These are phyloP conservation scores for Hydropsyche tenuis DNA, from an alignment of 1,140 invertebrate species.

Conservation along the genomic window DNA sequence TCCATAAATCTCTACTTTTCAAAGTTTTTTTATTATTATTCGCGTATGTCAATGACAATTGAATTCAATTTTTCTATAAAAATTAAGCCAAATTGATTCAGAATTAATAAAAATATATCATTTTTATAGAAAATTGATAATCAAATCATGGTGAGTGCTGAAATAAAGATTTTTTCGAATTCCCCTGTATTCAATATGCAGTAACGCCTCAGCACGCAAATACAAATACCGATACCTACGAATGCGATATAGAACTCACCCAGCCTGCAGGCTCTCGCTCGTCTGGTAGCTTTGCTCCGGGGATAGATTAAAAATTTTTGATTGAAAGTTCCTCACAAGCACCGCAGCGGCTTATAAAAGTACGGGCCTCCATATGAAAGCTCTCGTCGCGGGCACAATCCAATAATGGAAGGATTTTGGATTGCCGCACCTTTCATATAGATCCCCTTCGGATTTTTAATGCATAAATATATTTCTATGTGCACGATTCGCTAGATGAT, in stretches of 20 bases:
- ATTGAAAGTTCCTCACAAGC: conserved; percentile 33
- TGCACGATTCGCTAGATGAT: neutral
- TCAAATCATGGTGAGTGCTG: too few relatives aligned
- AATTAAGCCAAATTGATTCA: too few relatives aligned
- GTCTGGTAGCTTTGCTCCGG: conserved; percentile 19
- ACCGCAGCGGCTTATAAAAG: conserved; percentile 23
- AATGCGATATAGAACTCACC: neutral
- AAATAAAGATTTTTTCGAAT: too few relatives aligned
- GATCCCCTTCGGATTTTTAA: conserved; percentile 1
- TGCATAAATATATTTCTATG: neutral
- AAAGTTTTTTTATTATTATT: too few relatives aligned
- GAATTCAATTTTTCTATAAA: too few relatives aligned
- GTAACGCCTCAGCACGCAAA: neutral
- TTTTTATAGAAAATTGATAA: too few relatives aligned
- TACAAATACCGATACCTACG: neutral
- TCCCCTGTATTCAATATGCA: neutral
- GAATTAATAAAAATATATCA: too few relatives aligned
- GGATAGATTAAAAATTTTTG: conserved; percentile 36
- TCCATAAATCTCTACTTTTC: too few relatives aligned
- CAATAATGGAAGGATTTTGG: conserved; percentile 17
- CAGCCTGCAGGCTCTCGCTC: conserved; percentile 10
- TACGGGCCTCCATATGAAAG: conserved; percentile 10
- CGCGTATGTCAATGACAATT: too few relatives aligned
- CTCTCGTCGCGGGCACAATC: conserved; percentile 14
- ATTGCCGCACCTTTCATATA: conserved; percentile 13